Base-by-base conservation (phyloP, 1,140 invertebrate species). In the Sminthurides bifidus region DNA sequence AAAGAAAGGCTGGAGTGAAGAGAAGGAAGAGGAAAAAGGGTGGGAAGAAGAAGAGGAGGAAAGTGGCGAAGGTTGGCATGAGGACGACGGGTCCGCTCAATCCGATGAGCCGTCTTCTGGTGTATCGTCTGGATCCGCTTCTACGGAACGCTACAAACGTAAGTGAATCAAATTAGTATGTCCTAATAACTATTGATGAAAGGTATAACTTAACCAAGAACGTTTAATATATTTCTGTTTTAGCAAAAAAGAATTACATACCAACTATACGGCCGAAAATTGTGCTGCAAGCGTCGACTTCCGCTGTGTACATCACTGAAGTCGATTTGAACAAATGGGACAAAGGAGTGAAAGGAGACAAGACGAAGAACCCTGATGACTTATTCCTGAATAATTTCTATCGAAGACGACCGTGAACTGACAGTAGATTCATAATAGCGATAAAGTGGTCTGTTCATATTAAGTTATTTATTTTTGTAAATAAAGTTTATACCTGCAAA, bases 1-100 rank as follows among this genome's bases (percentile, higher is more conserved):
- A 19, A 15, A 35, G 41, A n/a, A n/a, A n/a, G 40, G 46, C n/a
- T 24, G 49, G 43, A 37, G 37, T 15, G 54, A 30, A 31, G 54
- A 51, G 44, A n/a, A 55, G 3, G 54, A 41, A 46, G 37, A 30
- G 21, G 58, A 51, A 5, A 31, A 56, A 48, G 49, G 31, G 37
- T n/a, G n/a, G 54, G 37, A 30, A 29, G 58, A 51, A 5, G 40
- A 56, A 48, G 49, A 40, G 37, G 24, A 21, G 23, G 26, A 41
- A 37, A 40, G 27, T 24, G 56, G 33, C 8, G 19, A 53, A 10
- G 54, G 37, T 4, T 17, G 17, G 19, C 14, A 21, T 17, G 29
- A 43, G 23, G 48, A 33, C 4, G 21, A 38, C 5, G 43, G 5
- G 21, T 21, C 27, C 4, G 8, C 27, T 12, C 31, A 45, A 45